Evolutionary conservation across 2,888 invertebrate species (phyloP).

Genomic region (Molanna angustata): DNA sequence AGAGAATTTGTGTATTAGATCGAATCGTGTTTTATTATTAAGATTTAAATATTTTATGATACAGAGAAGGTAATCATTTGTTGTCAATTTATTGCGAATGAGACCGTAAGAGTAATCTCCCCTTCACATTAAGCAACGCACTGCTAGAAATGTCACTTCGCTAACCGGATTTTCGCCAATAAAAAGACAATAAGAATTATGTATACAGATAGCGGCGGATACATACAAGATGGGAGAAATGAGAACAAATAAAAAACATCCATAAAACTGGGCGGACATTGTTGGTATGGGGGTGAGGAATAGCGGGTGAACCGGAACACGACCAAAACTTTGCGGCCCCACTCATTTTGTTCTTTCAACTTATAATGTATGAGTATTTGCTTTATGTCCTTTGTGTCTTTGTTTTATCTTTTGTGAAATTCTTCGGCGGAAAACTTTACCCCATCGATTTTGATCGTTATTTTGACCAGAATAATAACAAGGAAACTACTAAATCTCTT

Average conservation of each 20-base stretch:
- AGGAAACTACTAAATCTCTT: too few species aligned
- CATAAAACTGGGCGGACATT: slow-evolving; percentile 27
- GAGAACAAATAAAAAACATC: slow-evolving; percentile 32
- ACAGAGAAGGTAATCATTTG: too few species aligned
- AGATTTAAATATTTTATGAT: too few species aligned
- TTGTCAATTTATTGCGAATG: too few species aligned
- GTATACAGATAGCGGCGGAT: slow-evolving; percentile 26
- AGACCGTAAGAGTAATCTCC: too few species aligned
- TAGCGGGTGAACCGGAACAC: slow-evolving; percentile 26
- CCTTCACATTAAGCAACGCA: too few species aligned
- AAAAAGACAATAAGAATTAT: slow-evolving; percentile 34
- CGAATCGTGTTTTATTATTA: too few species aligned
- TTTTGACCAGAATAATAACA: too few species aligned
- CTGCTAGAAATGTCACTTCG: slow-evolving; percentile 27
- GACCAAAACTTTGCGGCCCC: slow-evolving; percentile 30
- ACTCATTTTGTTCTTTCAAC: slow-evolving; percentile 28
- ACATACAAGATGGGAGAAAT: slow-evolving; percentile 26
- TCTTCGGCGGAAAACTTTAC: slow-evolving; percentile 9
- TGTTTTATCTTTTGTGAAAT: slow-evolving; percentile 55
- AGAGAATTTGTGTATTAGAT: too few species aligned
- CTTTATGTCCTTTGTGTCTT: slow-evolving; percentile 41
- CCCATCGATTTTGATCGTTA: too few species aligned
- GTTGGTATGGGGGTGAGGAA: slow-evolving; percentile 4
- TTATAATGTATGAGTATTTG: not conserved
- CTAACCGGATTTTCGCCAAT: slow-evolving; percentile 32